Evolutionary conservation across 2,113 vertebrate species (phyloP).

Genomic region (Meriones unguiculatus): DNA sequence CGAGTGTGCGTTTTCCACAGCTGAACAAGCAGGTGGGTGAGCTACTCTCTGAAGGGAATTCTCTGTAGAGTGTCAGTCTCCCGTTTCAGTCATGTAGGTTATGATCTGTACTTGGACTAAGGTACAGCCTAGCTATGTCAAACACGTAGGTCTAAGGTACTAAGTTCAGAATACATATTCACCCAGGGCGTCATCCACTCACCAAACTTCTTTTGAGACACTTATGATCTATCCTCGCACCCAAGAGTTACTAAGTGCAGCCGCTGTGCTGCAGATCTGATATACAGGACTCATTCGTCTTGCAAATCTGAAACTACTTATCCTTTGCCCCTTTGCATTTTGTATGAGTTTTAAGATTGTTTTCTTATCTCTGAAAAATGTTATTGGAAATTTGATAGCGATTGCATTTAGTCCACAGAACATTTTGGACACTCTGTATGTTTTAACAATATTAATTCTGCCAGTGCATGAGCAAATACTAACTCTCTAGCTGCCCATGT

Average conservation of each 20-base stretch:
- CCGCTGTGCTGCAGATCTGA: neutral
- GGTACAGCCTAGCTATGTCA: neutral
- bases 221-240: neutral
- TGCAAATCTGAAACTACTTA: neutral
- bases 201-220: neutral
- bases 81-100: neutral
- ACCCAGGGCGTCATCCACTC: neutral
- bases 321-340: neutral
- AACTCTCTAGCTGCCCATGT: neutral
- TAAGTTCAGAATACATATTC: neutral
- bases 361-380: neutral
- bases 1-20: neutral
- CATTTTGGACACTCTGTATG: neutral
- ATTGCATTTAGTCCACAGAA: neutral
- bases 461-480: neutral
- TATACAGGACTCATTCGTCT: neutral
- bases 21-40: neutral
- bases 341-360: neutral
- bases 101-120: neutral
- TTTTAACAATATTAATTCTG: neutral
- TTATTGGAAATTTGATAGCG: neutral
- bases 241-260: neutral
- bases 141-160: neutral
- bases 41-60: neutral
- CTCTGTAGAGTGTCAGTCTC: neutral